A percentile compares a stretch with the other conserved stretches of the same genome.
phyloP scores from a whole-genome alignment of 35 echinoderm and acorn worm species.

The Holothuria glaberrima region DNA sequence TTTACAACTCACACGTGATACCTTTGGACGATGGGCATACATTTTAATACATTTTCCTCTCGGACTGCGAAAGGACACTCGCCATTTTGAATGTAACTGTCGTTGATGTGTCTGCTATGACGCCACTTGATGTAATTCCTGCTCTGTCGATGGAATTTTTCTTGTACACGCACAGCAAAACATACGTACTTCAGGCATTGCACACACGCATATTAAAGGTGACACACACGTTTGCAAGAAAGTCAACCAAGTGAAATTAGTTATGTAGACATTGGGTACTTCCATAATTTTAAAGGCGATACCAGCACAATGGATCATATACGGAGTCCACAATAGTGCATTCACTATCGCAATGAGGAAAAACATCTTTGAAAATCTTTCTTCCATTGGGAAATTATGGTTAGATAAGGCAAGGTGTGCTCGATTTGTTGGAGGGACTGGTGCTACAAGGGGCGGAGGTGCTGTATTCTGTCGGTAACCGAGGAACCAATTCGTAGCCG shows the following conservation, averaged over 20 bases:
- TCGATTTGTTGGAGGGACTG: conserved; percentile 68
- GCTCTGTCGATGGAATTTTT: not conserved
- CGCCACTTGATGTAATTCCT: not conserved
- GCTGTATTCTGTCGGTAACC: conserved; percentile 83
- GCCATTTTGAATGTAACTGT: too few species aligned
- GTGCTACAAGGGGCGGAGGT: conserved; percentile 77
- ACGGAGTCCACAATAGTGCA: conserved; percentile 82
- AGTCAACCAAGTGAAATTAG: conserved; percentile 87
- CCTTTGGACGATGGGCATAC: too few species aligned
- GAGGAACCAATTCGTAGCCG: conserved; percentile 86
- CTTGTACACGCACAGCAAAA: conserved; percentile 39
- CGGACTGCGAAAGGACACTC: too few species aligned
- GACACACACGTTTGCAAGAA: conserved; percentile 83
- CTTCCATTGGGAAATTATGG: conserved; percentile 81
- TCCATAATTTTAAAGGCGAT: conserved; percentile 56
- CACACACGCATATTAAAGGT: conserved; percentile 72
- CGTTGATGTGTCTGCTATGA: not conserved
- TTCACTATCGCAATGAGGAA: conserved; percentile 72
- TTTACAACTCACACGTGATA: too few species aligned
- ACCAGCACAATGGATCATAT: conserved; percentile 86
- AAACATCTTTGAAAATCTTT: conserved; percentile 70
- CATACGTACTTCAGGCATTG: conserved; percentile 62
- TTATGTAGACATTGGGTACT: conserved; percentile 64
- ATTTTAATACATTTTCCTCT: too few species aligned
- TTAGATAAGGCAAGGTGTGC: conserved; percentile 70